Evolutionary conservation across 2,797 vertebrate species (phyloP), one percentile per base, ranked within the genome.

Genomic region (Cercopithecus neglectus): DNA sequence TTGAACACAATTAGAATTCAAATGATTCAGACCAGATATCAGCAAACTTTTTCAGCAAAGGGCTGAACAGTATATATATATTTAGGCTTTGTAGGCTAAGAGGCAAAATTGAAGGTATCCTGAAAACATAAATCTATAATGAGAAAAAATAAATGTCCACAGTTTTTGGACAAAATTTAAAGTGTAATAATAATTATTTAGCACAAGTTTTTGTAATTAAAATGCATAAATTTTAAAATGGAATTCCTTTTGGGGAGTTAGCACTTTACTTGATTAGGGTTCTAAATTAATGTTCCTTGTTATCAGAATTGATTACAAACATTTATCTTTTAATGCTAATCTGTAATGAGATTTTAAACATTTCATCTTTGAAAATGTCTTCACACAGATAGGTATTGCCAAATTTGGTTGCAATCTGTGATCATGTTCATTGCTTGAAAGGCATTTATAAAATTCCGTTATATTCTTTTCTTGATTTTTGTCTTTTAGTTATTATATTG

Each of bases 331-430:
- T 93, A 64, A 64, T 93, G 28, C 59, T 75, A 19, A 74, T 84
- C 41, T 78, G 1, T 82, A 78, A 36, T 90, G 46, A 91, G 46
- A 91, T 91, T 67, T 96, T 91, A 91, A 90, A 80, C 89, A 78
- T 88, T 93, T 78, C 14, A 79, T 83, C 28, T 87, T 93, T 57
- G 33, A 74, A 72, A 90, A 48, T 76, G 14, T 87, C 70, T 93
- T 91, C 28, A 64, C 28, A 26, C 22, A 22, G 12, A 36, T 82
- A 76, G 19, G 39, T 83, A 64, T 19, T 75, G 28, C 39, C 9
- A 19, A 79, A 74, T 87, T 14, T 64, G 28, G 76, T 75, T 36
- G 53, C 8, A 90, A 8, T 81, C 81, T 59, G 30, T 26, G 36
- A 90, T 9, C 17, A 64, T 76, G 8, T 87, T 76, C 22, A 67